Evolutionary conservation across 2,888 invertebrate genomes (phyloP).

Genomic region (Aspidiotus rigidus): DNA sequence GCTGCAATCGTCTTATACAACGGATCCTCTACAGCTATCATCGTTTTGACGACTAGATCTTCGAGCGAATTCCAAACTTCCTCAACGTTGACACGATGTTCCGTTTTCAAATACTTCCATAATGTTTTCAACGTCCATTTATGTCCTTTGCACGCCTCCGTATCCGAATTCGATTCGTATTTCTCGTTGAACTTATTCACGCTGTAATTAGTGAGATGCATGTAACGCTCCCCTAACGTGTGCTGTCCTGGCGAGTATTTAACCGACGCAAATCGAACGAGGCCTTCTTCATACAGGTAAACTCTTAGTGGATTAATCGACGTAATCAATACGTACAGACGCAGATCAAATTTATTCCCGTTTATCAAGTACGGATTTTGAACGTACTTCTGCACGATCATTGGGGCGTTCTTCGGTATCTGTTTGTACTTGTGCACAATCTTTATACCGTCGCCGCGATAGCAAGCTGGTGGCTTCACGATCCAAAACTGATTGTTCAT

Average conservation of each 20-base stretch:
- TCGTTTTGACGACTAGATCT: conserved; percentile 86
- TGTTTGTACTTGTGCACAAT: conserved; percentile 90
- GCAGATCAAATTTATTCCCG: conserved; percentile 92
- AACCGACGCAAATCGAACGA: conserved; percentile 84
- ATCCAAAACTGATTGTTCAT: conserved; percentile 68
- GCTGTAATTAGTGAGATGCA: conserved; percentile 88
- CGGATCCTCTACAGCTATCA: conserved; percentile 74
- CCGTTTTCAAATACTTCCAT: conserved; percentile 65
- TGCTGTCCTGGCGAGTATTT: conserved; percentile 45
- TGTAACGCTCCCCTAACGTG: conserved; percentile 72
- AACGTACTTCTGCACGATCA: conserved; percentile 79
- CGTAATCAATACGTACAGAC: conserved; percentile 89
- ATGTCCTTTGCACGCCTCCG: conserved; percentile 81
- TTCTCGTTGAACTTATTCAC: conserved; percentile 78
- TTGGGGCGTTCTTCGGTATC: conserved; percentile 78
- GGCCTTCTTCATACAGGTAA: conserved; percentile 89
- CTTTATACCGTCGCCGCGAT: conserved; percentile 89
- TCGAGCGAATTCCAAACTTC: conserved; percentile 73
- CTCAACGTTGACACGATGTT: conserved; percentile 64
- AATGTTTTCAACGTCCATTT: conserved; percentile 81
- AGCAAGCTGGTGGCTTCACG: conserved; percentile 96
- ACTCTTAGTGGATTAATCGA: conserved; percentile 86
- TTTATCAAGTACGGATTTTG: conserved; percentile 77
- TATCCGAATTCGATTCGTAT: conserved; percentile 82
- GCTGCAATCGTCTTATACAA: conserved; percentile 63